Percentiles rank a stretch among this genome's conserved stretches.
Conservation (phyloP, 2,113 vertebrate species). For the Bungarus multicinctus region DNA sequence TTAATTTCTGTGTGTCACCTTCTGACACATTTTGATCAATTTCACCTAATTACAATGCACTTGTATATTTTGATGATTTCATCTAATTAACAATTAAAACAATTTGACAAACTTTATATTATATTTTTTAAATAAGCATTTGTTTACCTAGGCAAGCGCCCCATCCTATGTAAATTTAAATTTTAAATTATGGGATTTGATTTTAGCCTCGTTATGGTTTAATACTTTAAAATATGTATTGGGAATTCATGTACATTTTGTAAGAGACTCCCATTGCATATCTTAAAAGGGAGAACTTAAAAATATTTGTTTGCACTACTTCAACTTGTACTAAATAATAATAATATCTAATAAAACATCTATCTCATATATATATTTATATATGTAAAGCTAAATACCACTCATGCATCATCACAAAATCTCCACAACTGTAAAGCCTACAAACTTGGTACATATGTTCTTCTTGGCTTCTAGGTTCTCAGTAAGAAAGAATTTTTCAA, state of each 20-base stretch:
- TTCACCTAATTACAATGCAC: neutral
- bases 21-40: neutral
- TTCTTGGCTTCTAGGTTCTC: no score
- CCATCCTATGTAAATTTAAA: neutral
- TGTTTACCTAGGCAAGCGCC: no score
- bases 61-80: neutral
- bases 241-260: neutral
- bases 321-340: neutral
- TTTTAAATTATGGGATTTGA: neutral
- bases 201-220: neutral
- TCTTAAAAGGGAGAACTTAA: neutral
- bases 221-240: neutral
- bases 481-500: no score
- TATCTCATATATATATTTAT: no score
- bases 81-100: neutral
- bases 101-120: conserved; percentile 10
- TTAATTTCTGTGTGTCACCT: neutral
- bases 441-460: no score
- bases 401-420: no score
- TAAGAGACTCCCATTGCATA: accelerated
- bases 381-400: no score
- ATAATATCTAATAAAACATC: no score
- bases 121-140: neutral
- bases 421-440: no score
- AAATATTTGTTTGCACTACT: accelerated